Conservation (phyloP, 2,888 invertebrate genomes). For the Apamea sordens region DNA sequence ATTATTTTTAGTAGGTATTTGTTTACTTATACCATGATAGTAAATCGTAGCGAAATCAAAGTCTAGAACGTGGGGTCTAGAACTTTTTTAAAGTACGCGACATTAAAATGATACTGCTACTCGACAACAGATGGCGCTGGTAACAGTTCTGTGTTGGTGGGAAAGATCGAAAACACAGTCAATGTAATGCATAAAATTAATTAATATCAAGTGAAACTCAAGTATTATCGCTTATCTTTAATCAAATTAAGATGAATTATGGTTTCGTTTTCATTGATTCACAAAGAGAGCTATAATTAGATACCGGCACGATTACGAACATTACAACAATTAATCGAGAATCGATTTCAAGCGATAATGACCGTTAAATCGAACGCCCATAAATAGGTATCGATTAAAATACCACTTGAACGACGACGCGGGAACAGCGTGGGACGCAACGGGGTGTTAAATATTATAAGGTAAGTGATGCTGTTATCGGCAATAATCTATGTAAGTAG, state of each 20-base stretch:
- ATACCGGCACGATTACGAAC: conserved; percentile 30
- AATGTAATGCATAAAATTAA: conserved; percentile 52
- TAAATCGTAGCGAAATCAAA: too few species aligned
- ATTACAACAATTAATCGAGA: conserved; percentile 53
- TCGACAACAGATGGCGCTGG: conserved; percentile 81
- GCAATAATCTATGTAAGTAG: background rate
- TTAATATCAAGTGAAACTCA: conserved; percentile 38
- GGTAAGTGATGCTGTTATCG: conserved; percentile 31
- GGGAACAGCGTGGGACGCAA: conserved; percentile 38
- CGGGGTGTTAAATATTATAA: conserved; percentile 31
- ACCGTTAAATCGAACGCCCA: conserved; percentile 68
- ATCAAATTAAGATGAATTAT: conserved; percentile 49
- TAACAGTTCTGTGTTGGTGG: background rate
- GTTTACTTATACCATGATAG: background rate
- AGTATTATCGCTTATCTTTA: conserved; percentile 49
- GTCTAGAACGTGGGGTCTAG: background rate
- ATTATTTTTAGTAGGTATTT: background rate
- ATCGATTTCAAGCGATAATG: conserved; percentile 65
- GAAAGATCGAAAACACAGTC: background rate
- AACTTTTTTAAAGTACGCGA: fast-evolving
- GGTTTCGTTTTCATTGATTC: conserved; percentile 27
- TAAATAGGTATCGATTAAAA: conserved; percentile 72
- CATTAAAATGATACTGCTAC: conserved; percentile 69
- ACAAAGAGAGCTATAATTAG: conserved; percentile 59
- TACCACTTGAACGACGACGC: conserved; percentile 31